phyloP scores from a whole-genome alignment of 2,113 vertebrate species.

The Mus musculus region GRCm39 chr2:52076501-52077000 shows the following conservation, averaged over 20 bases:
- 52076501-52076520: background rate
- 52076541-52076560: background rate
- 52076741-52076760: background rate
- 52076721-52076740: constrained; percentile 12
- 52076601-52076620: constrained; percentile 60
- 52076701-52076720: constrained; percentile 40
- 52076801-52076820: constrained; percentile 21
- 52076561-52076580: constrained; percentile 36
- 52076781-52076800: constrained; percentile 43
- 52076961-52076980: background rate
- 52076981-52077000: constrained; percentile 16
- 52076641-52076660: constrained; percentile 55
- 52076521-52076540: background rate
- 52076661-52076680: constrained; percentile 23
- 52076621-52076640: background rate
- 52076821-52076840: constrained; percentile 46
- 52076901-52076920: constrained; percentile 40
- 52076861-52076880: background rate
- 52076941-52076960: constrained; percentile 9
- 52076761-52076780: background rate
- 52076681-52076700: constrained; percentile 62
- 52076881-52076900: background rate
- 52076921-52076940: constrained; percentile 18
- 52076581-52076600: constrained; percentile 42
- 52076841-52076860: constrained; percentile 43